Conservation (phyloP, 2,888 invertebrate genomes). For the Drosophila subsilvestris region DNA sequence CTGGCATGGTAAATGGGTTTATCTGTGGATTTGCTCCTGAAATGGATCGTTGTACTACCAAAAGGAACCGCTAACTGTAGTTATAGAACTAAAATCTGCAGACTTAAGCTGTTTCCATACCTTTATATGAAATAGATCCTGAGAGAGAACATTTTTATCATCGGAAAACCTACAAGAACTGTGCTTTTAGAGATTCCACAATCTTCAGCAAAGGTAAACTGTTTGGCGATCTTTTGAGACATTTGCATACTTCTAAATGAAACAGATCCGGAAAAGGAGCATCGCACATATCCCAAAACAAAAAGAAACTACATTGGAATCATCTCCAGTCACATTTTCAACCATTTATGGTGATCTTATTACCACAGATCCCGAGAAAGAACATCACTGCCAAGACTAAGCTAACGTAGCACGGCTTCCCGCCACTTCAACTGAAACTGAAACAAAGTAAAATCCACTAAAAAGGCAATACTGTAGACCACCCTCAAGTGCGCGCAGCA, state of each 20-base stretch:
- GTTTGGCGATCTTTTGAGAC: too few species aligned
- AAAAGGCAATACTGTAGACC: slow-evolving; percentile 3
- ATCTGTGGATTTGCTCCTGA: neutral
- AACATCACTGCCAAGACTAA: neutral
- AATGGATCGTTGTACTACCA: too few species aligned
- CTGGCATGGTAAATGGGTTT: neutral
- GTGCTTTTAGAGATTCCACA: neutral
- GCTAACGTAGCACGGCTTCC: neutral
- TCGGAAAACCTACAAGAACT: neutral
- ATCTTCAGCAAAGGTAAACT: too few species aligned
- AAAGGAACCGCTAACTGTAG: neutral
- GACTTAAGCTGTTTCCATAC: neutral
- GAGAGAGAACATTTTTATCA: neutral
- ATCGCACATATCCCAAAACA: too few species aligned
- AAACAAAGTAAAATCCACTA: neutral
- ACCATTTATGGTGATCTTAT: neutral
- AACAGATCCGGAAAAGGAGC: too few species aligned
- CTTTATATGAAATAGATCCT: neutral
- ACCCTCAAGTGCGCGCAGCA: neutral
- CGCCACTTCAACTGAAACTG: neutral
- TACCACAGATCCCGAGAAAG: neutral
- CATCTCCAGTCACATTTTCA: neutral
- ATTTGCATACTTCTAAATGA: too few species aligned
- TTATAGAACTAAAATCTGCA: too few species aligned
- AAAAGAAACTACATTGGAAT: too few species aligned